These are phyloP conservation scores for Sinocyclocheilus maitianheensis DNA, from an alignment of 2,113 vertebrate species.

Conservation along the genomic window DNA sequence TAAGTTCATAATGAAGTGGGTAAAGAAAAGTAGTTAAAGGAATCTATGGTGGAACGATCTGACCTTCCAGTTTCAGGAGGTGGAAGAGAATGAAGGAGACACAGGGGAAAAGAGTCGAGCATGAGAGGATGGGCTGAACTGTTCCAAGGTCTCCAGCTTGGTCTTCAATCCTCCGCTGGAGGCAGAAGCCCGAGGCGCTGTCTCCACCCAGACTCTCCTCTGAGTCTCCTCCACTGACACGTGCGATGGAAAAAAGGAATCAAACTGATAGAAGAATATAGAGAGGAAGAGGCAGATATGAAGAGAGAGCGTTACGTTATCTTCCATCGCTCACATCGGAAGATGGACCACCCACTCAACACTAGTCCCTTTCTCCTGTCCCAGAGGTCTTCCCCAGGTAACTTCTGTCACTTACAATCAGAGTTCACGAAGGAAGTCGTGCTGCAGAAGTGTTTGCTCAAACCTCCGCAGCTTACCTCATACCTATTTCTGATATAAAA, in stretches of 20 bases:
- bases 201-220: conserved; percentile 34
- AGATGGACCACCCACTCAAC: conserved; percentile 31
- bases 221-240: conserved; percentile 32
- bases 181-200: conserved; percentile 45
- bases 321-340: conserved; percentile 27
- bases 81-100: conserved; percentile 1
- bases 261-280: neutral
- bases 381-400: conserved; percentile 41
- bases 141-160: conserved; percentile 34
- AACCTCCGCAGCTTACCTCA: conserved; percentile 12
- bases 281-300: neutral
- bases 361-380: neutral
- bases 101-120: conserved; percentile 23
- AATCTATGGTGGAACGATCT: neutral
- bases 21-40: neutral
- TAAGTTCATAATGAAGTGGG: neutral
- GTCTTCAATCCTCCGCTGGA: conserved; percentile 40
- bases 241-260: neutral
- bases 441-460: conserved; percentile 19
- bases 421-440: conserved; percentile 23
- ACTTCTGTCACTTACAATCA: conserved; percentile 47
- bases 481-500: conserved; percentile 7
- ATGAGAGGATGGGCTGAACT: conserved; percentile 31
- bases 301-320: conserved; percentile 8
- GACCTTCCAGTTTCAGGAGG: conserved; percentile 21